Evolutionary conservation across 2,888 invertebrate genomes (phyloP).

Genomic region (Andricus curvator): DNA sequence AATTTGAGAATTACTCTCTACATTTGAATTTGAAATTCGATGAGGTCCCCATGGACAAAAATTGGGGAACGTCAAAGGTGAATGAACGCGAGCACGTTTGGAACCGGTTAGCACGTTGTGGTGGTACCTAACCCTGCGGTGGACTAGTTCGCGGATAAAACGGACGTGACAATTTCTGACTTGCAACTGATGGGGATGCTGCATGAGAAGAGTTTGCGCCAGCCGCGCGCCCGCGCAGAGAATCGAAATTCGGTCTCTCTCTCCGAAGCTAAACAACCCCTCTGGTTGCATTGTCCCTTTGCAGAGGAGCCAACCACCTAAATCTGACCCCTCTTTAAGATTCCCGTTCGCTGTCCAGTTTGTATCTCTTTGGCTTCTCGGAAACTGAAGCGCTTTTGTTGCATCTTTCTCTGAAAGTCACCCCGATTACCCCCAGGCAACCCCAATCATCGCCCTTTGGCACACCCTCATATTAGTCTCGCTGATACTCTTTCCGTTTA

Average conservation of each 20-base stretch:
- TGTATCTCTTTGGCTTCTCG: slow-evolving; percentile 42
- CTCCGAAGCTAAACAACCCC: slow-evolving; percentile 27
- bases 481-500: slow-evolving; percentile 44
- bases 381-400: slow-evolving; percentile 1
- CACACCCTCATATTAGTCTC: slow-evolving; percentile 44
- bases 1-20: neutral
- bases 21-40: neutral
- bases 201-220: slow-evolving; percentile 74
- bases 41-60: neutral
- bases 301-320: slow-evolving; percentile 45
- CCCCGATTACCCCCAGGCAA: slow-evolving; percentile 47
- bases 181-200: slow-evolving; percentile 77
- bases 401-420: slow-evolving; percentile 42
- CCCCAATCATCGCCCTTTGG: slow-evolving; percentile 49
- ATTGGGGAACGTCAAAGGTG: slow-evolving; percentile 6
- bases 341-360: slow-evolving; percentile 36
- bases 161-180: slow-evolving; percentile 74
- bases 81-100: slow-evolving; percentile 38
- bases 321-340: slow-evolving; percentile 46
- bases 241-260: slow-evolving; percentile 55
- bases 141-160: slow-evolving; percentile 51
- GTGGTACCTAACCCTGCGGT: slow-evolving; percentile 21
- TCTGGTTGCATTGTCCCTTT: slow-evolving; percentile 43
- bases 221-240: slow-evolving; percentile 73
- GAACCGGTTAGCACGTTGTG: slow-evolving; percentile 44